Evolutionary conservation across 1,140 invertebrate species (phyloP).

Genomic region (Zelostemma sp.): DNA sequence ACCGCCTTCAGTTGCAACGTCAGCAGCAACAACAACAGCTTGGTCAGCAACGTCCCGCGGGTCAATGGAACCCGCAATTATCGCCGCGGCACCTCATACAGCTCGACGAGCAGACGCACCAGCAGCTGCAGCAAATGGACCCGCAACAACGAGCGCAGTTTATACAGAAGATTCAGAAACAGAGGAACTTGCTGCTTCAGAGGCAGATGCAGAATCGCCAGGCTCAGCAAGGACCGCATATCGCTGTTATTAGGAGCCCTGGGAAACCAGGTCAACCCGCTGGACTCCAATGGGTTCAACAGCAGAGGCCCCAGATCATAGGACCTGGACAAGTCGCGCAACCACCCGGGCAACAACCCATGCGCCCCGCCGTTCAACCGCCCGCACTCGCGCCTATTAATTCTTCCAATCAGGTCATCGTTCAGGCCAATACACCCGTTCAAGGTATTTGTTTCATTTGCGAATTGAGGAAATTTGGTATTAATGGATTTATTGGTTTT

Average conservation of each 20-base stretch:
- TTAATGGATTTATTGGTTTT: background rate
- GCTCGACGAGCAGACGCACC: conserved; percentile 83
- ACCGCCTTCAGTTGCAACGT: conserved; percentile 58
- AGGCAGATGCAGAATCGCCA: conserved; percentile 71
- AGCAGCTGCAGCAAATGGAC: conserved; percentile 86
- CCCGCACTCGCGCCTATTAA: conserved; percentile 64
- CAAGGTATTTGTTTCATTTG: conserved; percentile 27
- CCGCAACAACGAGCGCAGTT: conserved; percentile 82
- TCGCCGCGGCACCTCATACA: conserved; percentile 78
- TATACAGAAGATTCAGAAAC: conserved; percentile 81
- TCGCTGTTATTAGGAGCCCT: conserved; percentile 69
- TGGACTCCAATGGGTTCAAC: conserved; percentile 66
- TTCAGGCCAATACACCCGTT: conserved; percentile 55
- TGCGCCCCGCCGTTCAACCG: conserved; percentile 65
- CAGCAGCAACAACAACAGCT: conserved; percentile 67
- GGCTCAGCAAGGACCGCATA: conserved; percentile 68
- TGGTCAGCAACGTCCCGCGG: conserved; percentile 60
- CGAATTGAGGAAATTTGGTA: background rate
- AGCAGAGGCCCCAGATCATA: conserved; percentile 68
- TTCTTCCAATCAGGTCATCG: conserved; percentile 63
- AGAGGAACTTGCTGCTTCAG: conserved; percentile 73
- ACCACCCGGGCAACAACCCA: conserved; percentile 57
- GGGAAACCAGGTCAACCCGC: conserved; percentile 69
- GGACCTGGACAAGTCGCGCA: conserved; percentile 59
- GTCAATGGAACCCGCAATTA: conserved; percentile 67